phyloP scores from a whole-genome alignment of 2,797 vertebrate genomes.

The Cynopterus sphinx region DNA sequence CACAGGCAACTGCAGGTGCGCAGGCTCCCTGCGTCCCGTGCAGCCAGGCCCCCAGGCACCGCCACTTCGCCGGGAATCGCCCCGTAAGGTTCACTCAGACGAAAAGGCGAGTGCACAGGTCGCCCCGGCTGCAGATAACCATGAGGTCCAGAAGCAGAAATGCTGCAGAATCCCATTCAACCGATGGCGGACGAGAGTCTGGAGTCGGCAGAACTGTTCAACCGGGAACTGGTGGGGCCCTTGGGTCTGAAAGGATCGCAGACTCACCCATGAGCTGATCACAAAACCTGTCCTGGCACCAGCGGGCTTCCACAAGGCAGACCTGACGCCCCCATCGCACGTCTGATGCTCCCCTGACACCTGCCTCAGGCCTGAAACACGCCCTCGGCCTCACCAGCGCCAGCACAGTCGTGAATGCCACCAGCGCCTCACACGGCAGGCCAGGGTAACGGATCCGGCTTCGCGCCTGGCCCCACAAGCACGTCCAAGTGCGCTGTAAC shows the following conservation, averaged over 20 bases:
- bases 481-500: background rate
- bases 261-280: background rate
- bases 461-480: background rate
- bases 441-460: background rate
- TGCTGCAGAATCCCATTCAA: conserved; percentile 3
- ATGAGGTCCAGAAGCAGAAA: background rate
- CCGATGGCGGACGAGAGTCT: conserved; percentile 13
- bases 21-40: conserved; percentile 57
- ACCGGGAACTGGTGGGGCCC: background rate
- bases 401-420: background rate
- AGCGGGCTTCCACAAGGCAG: background rate
- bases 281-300: background rate
- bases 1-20: conserved; percentile 40
- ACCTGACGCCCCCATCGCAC: background rate
- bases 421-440: background rate
- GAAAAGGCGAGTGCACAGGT: conserved; percentile 48
- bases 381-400: background rate
- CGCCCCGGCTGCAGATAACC: background rate
- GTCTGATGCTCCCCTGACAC: background rate
- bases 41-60: conserved; percentile 28
- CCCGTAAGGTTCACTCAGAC: conserved; percentile 52
- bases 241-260: conserved; percentile 2
- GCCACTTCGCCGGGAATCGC: conserved; percentile 38
- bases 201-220: conserved; percentile 42
- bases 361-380: background rate